Conservation (phyloP, 1,140 invertebrate species). For the Hetaerina americana region DNA sequence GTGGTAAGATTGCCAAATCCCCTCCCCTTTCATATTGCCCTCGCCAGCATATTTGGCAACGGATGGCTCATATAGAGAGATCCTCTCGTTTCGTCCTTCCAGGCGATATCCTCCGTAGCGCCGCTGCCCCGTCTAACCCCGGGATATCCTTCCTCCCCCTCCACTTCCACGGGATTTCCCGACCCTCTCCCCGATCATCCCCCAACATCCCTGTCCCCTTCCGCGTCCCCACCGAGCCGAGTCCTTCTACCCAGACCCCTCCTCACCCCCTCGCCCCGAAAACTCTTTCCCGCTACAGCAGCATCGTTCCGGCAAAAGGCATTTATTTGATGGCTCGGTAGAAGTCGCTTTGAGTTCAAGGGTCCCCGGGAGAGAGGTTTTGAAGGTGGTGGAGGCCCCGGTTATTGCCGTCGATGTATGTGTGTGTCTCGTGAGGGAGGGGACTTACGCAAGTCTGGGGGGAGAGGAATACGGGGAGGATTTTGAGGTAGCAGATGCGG, state of each 20-base stretch:
- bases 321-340: neutral
- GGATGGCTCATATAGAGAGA: neutral
- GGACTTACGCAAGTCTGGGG: too few species aligned
- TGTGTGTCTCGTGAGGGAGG: too few species aligned
- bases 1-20: neutral
- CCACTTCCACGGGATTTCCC: too few species aligned
- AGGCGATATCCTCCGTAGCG: neutral
- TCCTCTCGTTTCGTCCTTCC: neutral
- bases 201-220: too few species aligned
- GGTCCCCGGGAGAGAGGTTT: neutral
- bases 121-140: neutral
- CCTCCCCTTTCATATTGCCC: neutral
- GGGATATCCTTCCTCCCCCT: neutral
- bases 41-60: neutral
- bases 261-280: neutral
- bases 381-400: neutral
- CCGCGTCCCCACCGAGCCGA: too few species aligned
- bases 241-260: neutral
- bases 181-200: too few species aligned
- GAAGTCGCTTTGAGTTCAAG: neutral
- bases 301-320: neutral
- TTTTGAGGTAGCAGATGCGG: neutral
- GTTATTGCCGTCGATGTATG: neutral
- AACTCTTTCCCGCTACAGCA: neutral
- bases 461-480: neutral